These are phyloP conservation scores for Xenops minutus DNA, from an alignment of 2,797 vertebrate species.

Conservation along the genomic window DNA sequence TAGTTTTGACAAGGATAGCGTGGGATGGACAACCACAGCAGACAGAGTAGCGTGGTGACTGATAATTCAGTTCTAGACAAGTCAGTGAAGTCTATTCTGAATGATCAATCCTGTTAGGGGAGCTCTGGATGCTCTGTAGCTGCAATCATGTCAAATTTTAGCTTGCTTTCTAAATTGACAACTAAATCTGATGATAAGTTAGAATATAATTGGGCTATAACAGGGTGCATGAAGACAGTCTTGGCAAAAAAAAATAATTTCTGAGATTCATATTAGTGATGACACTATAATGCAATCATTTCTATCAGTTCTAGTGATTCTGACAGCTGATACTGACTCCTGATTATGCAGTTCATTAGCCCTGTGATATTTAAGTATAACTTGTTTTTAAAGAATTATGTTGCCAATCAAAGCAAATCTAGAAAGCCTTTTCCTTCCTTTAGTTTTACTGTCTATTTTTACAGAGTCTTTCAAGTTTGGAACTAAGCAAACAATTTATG, in stretches of 20 bases:
- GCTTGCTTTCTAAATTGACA: not conserved
- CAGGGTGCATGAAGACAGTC: not conserved
- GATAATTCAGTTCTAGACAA: not conserved
- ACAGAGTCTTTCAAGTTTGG: not conserved
- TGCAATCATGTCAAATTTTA: not conserved
- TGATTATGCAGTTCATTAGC: not conserved
- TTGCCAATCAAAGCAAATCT: not conserved
- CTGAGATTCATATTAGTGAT: not conserved
- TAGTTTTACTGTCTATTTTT: not conserved
- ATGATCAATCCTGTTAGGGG: not conserved
- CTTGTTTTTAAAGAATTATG: not conserved
- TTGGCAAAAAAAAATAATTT: not conserved
- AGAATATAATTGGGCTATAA: not conserved
- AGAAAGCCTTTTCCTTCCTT: not conserved
- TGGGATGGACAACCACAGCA: not conserved
- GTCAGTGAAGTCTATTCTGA: not conserved
- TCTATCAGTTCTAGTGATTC: not conserved
- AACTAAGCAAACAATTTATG: not conserved
- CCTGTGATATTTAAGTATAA: not conserved
- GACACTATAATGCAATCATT: not conserved
- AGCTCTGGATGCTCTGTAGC: not conserved
- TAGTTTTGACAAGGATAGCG: not conserved
- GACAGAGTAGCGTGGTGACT: not conserved
- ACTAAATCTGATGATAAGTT: not conserved
- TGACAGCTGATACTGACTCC: not conserved